Percentiles rank a stretch among this genome's conserved stretches.
These are phyloP conservation scores for Damaliscus lunatus DNA, from an alignment of 2,113 vertebrate genomes.

Conservation along the genomic window DNA sequence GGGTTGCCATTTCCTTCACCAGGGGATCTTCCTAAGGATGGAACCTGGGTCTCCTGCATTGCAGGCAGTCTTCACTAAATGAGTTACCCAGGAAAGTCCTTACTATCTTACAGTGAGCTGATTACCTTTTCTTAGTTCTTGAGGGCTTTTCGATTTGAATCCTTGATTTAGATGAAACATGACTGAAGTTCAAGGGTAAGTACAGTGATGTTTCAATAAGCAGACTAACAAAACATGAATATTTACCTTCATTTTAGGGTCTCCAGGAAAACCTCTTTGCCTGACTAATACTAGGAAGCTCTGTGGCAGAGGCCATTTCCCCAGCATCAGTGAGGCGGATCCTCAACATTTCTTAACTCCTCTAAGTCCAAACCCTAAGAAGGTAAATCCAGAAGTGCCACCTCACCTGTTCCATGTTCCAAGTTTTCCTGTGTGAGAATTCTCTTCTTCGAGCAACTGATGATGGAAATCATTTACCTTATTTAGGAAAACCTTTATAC, in stretches of 20 bases:
- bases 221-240: not conserved
- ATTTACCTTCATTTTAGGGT: not conserved
- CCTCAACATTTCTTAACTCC: not conserved
- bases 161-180: not conserved
- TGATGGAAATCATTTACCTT: not conserved
- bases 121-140: not conserved
- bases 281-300: not conserved
- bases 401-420: not conserved
- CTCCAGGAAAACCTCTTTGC: not conserved
- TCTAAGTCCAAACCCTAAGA: not conserved
- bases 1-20: not conserved
- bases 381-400: not conserved
- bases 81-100: not conserved
- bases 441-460: not conserved
- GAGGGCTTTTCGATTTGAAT: constrained; percentile 1
- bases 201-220: not conserved
- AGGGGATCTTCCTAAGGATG: not conserved
- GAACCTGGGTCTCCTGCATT: not conserved
- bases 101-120: not conserved
- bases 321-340: not conserved
- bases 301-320: not conserved
- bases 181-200: not conserved
- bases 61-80: not conserved
- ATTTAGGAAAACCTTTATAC: not conserved
- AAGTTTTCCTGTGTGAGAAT: not conserved